Evolutionary conservation across 2,113 vertebrate genomes (phyloP).

Genomic region (Nansenia antarctica): DNA sequence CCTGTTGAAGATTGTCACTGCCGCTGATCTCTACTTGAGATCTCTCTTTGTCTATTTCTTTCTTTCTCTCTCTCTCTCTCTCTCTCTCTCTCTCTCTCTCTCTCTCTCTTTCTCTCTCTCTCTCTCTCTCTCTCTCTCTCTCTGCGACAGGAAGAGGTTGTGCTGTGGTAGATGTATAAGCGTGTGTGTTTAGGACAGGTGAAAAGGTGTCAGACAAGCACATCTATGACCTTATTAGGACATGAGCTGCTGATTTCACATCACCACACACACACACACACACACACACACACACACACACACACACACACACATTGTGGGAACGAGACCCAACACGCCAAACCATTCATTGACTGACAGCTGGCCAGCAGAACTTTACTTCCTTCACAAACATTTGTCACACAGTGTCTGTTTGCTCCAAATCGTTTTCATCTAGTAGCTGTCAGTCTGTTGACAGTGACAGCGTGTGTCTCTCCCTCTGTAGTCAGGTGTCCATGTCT

Average conservation of each 20-base stretch:
- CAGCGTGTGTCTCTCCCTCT: too few relatives aligned
- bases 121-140: slow-evolving; percentile 29
- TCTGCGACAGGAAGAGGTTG: slow-evolving; percentile 38
- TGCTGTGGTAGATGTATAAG: too few relatives aligned
- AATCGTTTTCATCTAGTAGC: too few relatives aligned
- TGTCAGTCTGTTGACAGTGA: too few relatives aligned
- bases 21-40: not conserved
- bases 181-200: too few relatives aligned
- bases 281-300: too few relatives aligned
- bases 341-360: too few relatives aligned
- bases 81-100: slow-evolving; percentile 38
- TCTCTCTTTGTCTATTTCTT: slow-evolving; percentile 18
- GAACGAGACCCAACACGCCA: too few relatives aligned
- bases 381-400: not conserved
- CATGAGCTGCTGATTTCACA: not conserved
- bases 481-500: too few relatives aligned
- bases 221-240: not conserved
- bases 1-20: slow-evolving; percentile 60
- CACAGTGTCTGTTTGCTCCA: too few relatives aligned
- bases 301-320: not conserved
- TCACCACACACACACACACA: too few relatives aligned
- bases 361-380: not conserved
- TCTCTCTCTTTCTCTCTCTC: slow-evolving; percentile 38
- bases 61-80: slow-evolving; percentile 30
- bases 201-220: not conserved